Conservation (phyloP, 2,113 vertebrate species). For the Sylvietta virens region DNA sequence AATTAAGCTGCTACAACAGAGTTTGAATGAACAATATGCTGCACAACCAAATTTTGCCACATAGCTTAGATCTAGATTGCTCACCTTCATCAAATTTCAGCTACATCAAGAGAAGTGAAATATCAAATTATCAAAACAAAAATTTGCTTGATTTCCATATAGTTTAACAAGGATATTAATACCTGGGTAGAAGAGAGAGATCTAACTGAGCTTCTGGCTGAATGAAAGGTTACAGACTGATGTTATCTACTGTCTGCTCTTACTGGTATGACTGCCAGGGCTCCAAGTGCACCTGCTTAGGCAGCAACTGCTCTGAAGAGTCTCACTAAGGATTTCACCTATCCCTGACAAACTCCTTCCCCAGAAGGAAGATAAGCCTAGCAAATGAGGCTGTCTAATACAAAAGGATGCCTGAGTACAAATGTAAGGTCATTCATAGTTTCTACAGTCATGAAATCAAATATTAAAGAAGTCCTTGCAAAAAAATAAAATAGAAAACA, state of each 20-base stretch:
- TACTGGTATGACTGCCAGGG: not conserved
- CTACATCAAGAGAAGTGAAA: not conserved
- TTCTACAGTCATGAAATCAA: not conserved
- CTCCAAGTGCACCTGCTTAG: not conserved
- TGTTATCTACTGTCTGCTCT: not conserved
- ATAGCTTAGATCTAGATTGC: not conserved
- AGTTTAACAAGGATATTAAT: not conserved
- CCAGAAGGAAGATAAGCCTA: not conserved
- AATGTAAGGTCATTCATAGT: not conserved
- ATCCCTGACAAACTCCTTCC: not conserved
- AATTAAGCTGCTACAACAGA: not conserved
- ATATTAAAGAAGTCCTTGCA: not conserved
- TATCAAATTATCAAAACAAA: not conserved
- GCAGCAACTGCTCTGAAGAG: not conserved
- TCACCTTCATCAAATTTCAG: not conserved
- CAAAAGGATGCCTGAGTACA: not conserved
- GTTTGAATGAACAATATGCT: not conserved
- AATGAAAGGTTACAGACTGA: not conserved
- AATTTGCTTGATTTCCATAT: not conserved
- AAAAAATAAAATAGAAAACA: not conserved
- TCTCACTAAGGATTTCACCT: not conserved
- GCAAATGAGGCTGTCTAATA: not conserved
- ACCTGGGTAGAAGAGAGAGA: not conserved
- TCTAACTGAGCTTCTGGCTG: not conserved
- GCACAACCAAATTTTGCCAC: not conserved